Conservation (phyloP, 1,140 invertebrate species). For the Gonioctena quinquepunctata region DNA sequence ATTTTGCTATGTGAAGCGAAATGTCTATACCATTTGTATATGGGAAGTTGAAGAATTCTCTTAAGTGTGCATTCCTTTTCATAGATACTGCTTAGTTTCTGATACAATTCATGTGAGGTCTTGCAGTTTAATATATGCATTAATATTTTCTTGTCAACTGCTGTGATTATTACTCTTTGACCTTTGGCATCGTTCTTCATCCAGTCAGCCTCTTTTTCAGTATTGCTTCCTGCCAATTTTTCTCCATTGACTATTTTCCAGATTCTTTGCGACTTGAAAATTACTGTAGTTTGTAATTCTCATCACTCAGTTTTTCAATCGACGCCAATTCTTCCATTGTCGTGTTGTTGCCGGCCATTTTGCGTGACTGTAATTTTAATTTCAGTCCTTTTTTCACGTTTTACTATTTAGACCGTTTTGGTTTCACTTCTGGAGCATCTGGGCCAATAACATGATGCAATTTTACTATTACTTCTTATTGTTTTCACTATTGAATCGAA, state of each 20-base stretch:
- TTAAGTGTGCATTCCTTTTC: slow-evolving; percentile 49
- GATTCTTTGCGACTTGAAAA: slow-evolving; percentile 5
- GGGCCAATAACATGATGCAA: slow-evolving; percentile 24
- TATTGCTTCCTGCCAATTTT: not conserved
- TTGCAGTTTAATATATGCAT: slow-evolving; percentile 47
- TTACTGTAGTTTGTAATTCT: not conserved
- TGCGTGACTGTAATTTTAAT: not conserved
- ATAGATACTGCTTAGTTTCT: slow-evolving; percentile 45
- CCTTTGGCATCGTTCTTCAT: slow-evolving; percentile 30
- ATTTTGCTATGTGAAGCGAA: slow-evolving; percentile 33
- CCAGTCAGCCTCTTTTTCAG: slow-evolving; percentile 15
- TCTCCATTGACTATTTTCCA: not conserved
- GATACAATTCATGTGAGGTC: slow-evolving; percentile 49
- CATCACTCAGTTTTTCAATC: not conserved
- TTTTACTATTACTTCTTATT: not conserved
- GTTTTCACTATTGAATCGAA: too few species aligned
- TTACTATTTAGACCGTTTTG: not conserved
- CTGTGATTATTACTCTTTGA: slow-evolving; percentile 39
- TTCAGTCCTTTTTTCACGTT: not conserved
- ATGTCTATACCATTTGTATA: slow-evolving; percentile 29
- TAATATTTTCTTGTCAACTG: slow-evolving; percentile 38
- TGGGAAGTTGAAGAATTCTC: slow-evolving; percentile 40
- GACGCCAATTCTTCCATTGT: not conserved
- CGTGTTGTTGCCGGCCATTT: not conserved
- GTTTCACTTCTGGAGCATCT: not conserved